Evolutionary conservation across 2,888 invertebrate genomes (phyloP).

Genomic region (Lysandra coridon): DNA sequence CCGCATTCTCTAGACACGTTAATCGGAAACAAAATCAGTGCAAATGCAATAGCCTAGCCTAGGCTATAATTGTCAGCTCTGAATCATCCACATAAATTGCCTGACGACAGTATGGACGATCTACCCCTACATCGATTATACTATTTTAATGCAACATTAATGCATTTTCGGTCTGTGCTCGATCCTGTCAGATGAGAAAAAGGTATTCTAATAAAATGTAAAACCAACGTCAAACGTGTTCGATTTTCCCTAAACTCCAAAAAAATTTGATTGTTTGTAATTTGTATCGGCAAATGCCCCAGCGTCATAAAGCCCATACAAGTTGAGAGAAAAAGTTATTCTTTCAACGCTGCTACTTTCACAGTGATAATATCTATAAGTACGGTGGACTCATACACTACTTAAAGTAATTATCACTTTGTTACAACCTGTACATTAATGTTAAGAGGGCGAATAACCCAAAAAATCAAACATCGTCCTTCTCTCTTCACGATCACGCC

Average conservation of each 20-base stretch:
- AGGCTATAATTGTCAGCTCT: conserved; percentile 51
- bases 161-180: not conserved
- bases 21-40: conserved; percentile 23
- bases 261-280: no score
- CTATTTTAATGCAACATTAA: not conserved
- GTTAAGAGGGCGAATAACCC: no score
- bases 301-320: no score
- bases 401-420: no score
- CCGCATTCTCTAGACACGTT: conserved; percentile 28
- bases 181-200: not conserved
- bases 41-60: conserved; percentile 30
- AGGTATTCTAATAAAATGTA: not conserved
- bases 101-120: conserved; percentile 58
- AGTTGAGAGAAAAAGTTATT: no score
- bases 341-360: no score
- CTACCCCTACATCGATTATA: conserved; percentile 41
- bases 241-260: not conserved
- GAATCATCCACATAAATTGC: conserved; percentile 75
- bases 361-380: no score
- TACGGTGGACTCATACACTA: no score
- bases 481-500: no score
- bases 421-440: no score
- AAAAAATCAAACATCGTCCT: no score
- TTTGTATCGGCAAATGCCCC: no score
- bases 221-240: not conserved